Evolutionary conservation across 1,140 invertebrate genomes (phyloP), one percentile per base, ranked within the genome.

Genomic region (Rhyzopertha dominica): DNA sequence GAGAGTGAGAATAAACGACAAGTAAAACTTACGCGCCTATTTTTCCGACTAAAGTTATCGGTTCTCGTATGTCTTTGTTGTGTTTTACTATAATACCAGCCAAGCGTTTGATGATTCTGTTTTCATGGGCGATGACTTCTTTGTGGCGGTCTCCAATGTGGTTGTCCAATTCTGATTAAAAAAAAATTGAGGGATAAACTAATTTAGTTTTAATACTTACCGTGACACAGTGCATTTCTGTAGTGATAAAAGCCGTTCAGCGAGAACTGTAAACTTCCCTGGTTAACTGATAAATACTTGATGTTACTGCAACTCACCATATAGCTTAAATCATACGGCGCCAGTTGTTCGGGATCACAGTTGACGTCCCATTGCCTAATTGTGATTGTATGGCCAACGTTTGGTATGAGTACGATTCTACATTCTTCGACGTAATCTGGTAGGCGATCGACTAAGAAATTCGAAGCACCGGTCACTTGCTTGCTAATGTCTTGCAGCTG

Each of bases 1-100:
- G 29, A 10, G 1, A 5, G 24, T 4, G 10, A 40, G 18, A 13
- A 31, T 16, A 26, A 1, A 25, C 66, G n/a, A n/a, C n/a, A n/a
- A n/a, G n/a, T n/a, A n/a, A n/a, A n/a, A n/a, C 59, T 63, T 70
- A 89, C 87, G 81, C 82, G 62, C 90, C 87, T 0, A 90, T 70
- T 62, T 87, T 75, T 13, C 80, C 81, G 50, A 81, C 78, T 23
- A 74, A 68, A 43, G 81, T 73, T 26, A 85, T 72, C 4, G 86
- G 67, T 28, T 73, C 70, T 1, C 79, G 58, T 8, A 91, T 69
- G 4, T 74, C 63, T 12, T 73, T 57, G 7, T 80, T 71, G 46
- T 84, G 69, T 53, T 82, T 73, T 38, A 81, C 63, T 12, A 89
- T 71, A 23, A 76, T 77, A 43, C 76, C 62, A 12, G 83, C 77